Conservation (phyloP, 2,113 vertebrate species). For the Myxocyprinus asiaticus region DNA sequence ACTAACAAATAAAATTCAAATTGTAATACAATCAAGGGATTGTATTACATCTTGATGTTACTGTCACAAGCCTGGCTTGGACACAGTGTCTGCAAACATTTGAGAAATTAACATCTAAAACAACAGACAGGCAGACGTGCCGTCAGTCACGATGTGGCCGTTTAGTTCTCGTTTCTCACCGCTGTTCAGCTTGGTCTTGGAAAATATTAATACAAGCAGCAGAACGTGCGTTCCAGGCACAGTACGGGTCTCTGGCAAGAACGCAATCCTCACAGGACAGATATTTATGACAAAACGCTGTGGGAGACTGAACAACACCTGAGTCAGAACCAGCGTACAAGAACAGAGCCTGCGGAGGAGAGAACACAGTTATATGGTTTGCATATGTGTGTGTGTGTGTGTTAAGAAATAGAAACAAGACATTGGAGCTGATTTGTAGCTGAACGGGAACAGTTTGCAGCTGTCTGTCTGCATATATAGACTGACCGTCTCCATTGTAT, state of each 20-base stretch:
- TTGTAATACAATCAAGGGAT: too few species aligned
- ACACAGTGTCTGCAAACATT: not conserved
- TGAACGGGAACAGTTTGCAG: constrained; percentile 16
- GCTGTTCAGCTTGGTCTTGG: constrained; percentile 43
- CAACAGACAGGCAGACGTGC: not conserved
- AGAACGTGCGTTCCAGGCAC: constrained; percentile 81
- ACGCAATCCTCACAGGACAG: constrained; percentile 85
- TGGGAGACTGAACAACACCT: constrained; percentile 86
- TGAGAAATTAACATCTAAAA: constrained; percentile 4
- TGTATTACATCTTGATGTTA: too few species aligned
- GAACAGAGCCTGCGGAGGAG: constrained; percentile 74
- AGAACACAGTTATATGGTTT: not conserved
- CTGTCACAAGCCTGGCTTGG: too few species aligned
- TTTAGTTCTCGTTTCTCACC: constrained; percentile 50
- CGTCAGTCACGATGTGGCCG: not conserved
- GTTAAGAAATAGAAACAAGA: not conserved
- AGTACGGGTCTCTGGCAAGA: constrained; percentile 92
- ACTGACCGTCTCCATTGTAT: constrained; percentile 29
- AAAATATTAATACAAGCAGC: constrained; percentile 76
- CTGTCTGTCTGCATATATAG: too few species aligned
- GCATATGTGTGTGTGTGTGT: not conserved
- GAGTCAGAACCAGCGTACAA: constrained; percentile 89
- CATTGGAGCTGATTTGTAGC: constrained; percentile 1
- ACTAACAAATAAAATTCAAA: too few species aligned
- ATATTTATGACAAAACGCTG: constrained; percentile 88